Evolutionary conservation across 2,797 vertebrate genomes (phyloP).

Genomic region (Ibycter americanus): DNA sequence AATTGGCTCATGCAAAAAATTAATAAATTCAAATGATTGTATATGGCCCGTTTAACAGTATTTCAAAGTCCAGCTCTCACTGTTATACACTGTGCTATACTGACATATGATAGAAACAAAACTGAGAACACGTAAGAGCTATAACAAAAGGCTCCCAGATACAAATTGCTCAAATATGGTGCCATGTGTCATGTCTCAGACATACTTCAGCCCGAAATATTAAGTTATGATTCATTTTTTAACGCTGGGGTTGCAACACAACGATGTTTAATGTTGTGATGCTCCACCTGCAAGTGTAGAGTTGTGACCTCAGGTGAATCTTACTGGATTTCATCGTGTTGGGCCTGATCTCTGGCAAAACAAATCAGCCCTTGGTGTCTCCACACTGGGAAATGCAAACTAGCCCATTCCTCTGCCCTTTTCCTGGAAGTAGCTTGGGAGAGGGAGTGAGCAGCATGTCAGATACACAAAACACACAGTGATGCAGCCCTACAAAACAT

Average conservation of each 20-base stretch:
- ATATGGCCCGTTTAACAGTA: neutral
- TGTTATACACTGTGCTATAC: neutral
- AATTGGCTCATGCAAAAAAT: neutral
- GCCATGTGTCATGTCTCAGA: neutral
- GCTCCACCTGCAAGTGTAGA: neutral
- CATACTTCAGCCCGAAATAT: neutral
- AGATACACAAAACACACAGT: neutral
- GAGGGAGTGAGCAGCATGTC: neutral
- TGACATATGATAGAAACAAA: neutral
- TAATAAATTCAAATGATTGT: neutral
- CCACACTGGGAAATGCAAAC: neutral
- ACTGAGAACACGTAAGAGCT: neutral
- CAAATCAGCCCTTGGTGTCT: neutral
- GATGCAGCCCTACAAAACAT: neutral
- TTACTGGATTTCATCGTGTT: neutral
- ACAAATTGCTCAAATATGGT: neutral
- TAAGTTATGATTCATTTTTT: neutral
- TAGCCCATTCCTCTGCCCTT: neutral
- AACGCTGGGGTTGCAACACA: neutral
- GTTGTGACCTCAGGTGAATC: neutral
- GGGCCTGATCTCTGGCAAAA: neutral
- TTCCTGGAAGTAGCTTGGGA: neutral
- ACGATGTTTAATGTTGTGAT: neutral
- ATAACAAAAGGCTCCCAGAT: slow-evolving; percentile 9
- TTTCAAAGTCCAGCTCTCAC: neutral